Conservation (phyloP, 2,888 invertebrate genomes). For the Drosophila buzzatii region DNA sequence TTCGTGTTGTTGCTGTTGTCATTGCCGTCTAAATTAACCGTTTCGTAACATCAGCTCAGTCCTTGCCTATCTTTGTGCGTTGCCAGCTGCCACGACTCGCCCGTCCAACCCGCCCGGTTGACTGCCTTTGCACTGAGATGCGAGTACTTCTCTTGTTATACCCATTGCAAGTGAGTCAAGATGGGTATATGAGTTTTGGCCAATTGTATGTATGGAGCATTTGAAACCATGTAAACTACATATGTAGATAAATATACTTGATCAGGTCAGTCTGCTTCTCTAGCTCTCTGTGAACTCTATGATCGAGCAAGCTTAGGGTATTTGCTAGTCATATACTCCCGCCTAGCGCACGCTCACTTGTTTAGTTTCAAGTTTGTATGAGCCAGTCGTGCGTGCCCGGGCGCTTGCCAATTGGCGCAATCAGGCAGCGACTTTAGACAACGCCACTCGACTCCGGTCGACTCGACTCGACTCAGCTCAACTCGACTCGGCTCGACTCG, state of each 20-base stretch:
- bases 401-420: slow-evolving; percentile 77
- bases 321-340: not conserved
- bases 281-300: not conserved
- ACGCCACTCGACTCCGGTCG: slow-evolving; percentile 24
- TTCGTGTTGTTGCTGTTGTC: slow-evolving; percentile 36
- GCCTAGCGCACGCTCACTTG: slow-evolving; percentile 35
- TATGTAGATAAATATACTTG: too few relatives aligned
- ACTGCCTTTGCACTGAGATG: slow-evolving; percentile 35
- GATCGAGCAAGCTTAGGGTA: not conserved
- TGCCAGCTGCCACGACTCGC: slow-evolving; percentile 42
- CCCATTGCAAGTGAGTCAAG: not conserved
- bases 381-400: slow-evolving; percentile 82
- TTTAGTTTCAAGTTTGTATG: slow-evolving; percentile 83
- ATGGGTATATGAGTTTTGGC: not conserved
- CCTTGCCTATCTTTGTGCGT: slow-evolving; percentile 70
- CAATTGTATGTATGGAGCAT: not conserved
- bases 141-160: slow-evolving; percentile 18
- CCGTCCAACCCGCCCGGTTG: slow-evolving; percentile 34
- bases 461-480: slow-evolving; percentile 6
- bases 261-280: not conserved
- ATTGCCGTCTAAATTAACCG: slow-evolving; percentile 80
- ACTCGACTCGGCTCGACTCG: slow-evolving; percentile 12
- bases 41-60: slow-evolving; percentile 76
- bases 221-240: not conserved
- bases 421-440: slow-evolving; percentile 65